phyloP scores from a whole-genome alignment of 2,888 invertebrate species.

The Heliconius ethilla region DNA sequence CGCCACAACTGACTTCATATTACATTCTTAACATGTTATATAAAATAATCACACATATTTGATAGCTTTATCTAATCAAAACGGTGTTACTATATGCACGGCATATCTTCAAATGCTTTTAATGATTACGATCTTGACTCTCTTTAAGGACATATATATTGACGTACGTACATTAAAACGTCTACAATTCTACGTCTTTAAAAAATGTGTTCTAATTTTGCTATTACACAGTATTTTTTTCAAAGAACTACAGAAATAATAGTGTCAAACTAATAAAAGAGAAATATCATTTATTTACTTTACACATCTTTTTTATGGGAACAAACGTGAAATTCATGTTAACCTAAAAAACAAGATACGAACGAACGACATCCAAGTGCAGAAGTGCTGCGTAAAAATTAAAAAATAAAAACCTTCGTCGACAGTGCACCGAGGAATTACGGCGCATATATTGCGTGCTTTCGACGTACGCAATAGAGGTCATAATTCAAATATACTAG shows the following conservation, averaged over 20 bases:
- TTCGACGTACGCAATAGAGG: slow-evolving; percentile 29
- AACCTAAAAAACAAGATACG: slow-evolving; percentile 28
- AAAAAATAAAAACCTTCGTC: slow-evolving; percentile 24
- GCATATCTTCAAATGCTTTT: slow-evolving; percentile 9
- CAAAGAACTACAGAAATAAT: not conserved
- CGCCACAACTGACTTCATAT: too few species aligned
- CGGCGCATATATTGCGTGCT: slow-evolving; percentile 16
- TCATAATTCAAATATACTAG: slow-evolving; percentile 30
- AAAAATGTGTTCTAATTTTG: too few species aligned
- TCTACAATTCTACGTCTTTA: too few species aligned
- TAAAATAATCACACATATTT: not conserved
- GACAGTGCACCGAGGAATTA: slow-evolving; percentile 8
- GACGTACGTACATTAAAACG: too few species aligned
- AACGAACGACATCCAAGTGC: slow-evolving; percentile 24
- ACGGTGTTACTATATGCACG: slow-evolving; percentile 1
- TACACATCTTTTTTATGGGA: not conserved
- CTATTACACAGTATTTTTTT: too few species aligned
- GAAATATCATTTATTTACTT: not conserved
- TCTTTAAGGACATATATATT: not conserved
- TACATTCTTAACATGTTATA: not conserved
- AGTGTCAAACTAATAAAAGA: not conserved
- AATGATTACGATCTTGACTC: slow-evolving; percentile 16
- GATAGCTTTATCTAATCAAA: not conserved
- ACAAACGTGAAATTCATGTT: slow-evolving; percentile 9
- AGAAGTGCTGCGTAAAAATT: slow-evolving; percentile 34